These are phyloP conservation scores for Sialis lutaria DNA, from an alignment of 2,888 invertebrate genomes.

Conservation along the genomic window DNA sequence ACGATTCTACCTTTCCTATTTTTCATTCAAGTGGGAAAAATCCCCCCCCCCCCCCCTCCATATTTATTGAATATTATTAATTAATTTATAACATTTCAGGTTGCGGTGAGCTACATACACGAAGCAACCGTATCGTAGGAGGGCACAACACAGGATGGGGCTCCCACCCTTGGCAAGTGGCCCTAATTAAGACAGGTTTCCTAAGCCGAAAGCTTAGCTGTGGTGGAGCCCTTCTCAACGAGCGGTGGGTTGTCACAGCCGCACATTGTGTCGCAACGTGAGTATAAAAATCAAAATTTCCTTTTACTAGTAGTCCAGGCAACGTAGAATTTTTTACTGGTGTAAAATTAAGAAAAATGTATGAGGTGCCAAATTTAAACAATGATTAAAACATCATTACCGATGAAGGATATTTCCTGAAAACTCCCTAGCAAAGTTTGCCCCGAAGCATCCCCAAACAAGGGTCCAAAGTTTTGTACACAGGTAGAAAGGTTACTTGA, in stretches of 20 bases:
- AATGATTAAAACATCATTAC: too few species aligned
- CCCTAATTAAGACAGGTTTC: constrained; percentile 80
- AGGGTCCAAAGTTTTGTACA: too few species aligned
- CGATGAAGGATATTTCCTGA: too few species aligned
- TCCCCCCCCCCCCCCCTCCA: constrained; percentile 3
- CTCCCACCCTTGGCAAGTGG: constrained; percentile 89
- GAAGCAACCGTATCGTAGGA: constrained; percentile 82
- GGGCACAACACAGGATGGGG: constrained; percentile 82
- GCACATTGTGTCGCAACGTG: constrained; percentile 86
- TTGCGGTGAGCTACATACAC: constrained; percentile 74
- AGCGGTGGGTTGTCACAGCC: constrained; percentile 83
- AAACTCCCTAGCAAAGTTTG: too few species aligned
- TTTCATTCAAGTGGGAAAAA: not conserved
- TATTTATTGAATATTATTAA: constrained; percentile 9
- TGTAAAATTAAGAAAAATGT: too few species aligned
- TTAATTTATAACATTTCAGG: constrained; percentile 35
- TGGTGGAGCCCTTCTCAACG: constrained; percentile 77
- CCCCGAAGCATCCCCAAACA: too few species aligned
- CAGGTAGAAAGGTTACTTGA: too few species aligned
- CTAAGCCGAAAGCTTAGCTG: constrained; percentile 79
- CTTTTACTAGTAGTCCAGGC: too few species aligned
- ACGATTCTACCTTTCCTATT: not conserved
- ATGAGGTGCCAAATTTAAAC: too few species aligned
- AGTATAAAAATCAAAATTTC: constrained; percentile 24
- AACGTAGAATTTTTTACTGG: too few species aligned